phyloP scores from a whole-genome alignment of 2,113 vertebrate species.

The Ptychochromis oligacanthus region DNA sequence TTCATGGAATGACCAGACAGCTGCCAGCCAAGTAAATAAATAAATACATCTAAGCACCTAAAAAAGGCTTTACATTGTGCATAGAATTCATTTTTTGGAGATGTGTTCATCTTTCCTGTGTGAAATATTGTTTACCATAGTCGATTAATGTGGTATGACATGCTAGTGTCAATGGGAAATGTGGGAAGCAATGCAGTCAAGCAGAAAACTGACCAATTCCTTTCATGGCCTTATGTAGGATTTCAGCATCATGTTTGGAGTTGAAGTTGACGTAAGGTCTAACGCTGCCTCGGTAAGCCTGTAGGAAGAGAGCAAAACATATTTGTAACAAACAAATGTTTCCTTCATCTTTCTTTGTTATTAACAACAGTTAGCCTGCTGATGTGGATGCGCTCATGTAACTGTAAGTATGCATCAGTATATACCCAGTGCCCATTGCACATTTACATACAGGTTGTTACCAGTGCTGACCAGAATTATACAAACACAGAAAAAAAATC shows the following conservation, averaged over 20 bases:
- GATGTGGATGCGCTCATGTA: neutral
- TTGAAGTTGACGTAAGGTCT: conserved; percentile 87
- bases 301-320: conserved; percentile 12
- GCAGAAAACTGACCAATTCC: conserved; percentile 85
- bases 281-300: conserved; percentile 87
- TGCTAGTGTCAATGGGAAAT: neutral
- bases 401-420: neutral
- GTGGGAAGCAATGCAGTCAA: neutral
- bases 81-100: neutral
- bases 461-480: neutral
- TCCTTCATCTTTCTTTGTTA: accelerated
- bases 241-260: conserved; percentile 89
- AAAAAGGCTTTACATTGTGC: neutral
- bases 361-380: neutral
- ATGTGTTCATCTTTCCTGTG: accelerated
- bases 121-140: neutral
- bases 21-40: neutral
- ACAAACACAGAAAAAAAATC: neutral
- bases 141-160: neutral
- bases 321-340: neutral
- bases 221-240: conserved; percentile 94
- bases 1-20: neutral
- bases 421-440: neutral
- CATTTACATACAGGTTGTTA: neutral
- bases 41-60: neutral